These are phyloP conservation scores for Anoncus sp. DNA, from an alignment of 2,888 invertebrate genomes.

Conservation along the genomic window DNA sequence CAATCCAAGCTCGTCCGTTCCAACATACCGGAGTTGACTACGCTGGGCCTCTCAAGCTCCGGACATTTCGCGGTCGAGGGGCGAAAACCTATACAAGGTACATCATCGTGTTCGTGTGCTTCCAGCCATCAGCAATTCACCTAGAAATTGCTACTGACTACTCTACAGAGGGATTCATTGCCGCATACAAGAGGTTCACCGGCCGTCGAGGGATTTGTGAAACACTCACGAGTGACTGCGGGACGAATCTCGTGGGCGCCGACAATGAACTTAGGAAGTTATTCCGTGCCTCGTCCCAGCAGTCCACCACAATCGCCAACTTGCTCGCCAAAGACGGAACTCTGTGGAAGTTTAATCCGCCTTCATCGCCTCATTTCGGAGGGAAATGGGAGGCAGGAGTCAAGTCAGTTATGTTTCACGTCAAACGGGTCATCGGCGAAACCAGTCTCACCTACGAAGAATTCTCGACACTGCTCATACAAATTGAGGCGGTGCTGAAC, in stretches of 20 bases:
- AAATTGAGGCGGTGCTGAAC: conserved; percentile 71
- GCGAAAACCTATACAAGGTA: conserved; percentile 54
- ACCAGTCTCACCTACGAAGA: conserved; percentile 70
- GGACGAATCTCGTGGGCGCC: conserved; percentile 38
- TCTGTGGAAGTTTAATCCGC: conserved; percentile 70
- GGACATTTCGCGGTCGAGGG: conserved; percentile 35
- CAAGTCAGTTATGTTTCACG: conserved; percentile 70
- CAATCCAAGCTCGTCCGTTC: conserved; percentile 47
- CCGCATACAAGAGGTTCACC: conserved; percentile 49
- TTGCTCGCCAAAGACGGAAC: conserved; percentile 60
- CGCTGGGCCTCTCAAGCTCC: conserved; percentile 61
- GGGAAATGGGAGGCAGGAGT: conserved; percentile 74
- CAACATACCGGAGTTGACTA: conserved; percentile 58
- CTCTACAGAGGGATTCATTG: conserved; percentile 58
- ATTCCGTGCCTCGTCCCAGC: background rate
- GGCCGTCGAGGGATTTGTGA: conserved; percentile 27
- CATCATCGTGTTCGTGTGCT: conserved; percentile 65
- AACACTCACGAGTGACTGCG: conserved; percentile 35
- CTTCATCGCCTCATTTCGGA: conserved; percentile 71
- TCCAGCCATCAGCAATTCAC: conserved; percentile 66
- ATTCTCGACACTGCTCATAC: conserved; percentile 66
- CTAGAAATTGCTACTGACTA: conserved; percentile 64
- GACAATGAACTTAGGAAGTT: conserved; percentile 13
- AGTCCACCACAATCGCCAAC: conserved; percentile 3
- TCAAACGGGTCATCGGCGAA: conserved; percentile 64